Evolutionary conservation across 2,797 vertebrate species (phyloP).

Genomic region (Myripristis murdjan): DNA sequence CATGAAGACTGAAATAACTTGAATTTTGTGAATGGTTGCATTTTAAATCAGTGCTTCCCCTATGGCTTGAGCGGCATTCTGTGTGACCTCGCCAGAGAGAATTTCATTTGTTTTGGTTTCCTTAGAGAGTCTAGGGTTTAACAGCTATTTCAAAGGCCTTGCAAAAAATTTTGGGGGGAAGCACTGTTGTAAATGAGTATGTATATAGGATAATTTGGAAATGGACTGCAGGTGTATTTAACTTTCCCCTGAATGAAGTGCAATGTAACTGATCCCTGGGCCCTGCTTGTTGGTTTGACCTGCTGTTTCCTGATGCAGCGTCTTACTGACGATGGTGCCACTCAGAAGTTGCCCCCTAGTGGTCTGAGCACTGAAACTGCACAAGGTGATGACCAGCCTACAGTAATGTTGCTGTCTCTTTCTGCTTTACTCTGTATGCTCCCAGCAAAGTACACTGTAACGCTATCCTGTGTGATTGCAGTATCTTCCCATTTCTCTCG

Average conservation of each 20-base stretch:
- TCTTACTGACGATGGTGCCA: conserved; percentile 75
- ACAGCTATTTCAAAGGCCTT: conserved; percentile 3
- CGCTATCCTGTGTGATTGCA: conserved; percentile 16
- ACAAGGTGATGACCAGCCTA: conserved; percentile 81
- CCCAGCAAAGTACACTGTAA: conserved; percentile 31
- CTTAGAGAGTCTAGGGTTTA: neutral
- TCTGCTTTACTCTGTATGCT: conserved; percentile 48
- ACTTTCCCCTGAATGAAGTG: conserved; percentile 28
- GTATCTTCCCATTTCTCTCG: neutral
- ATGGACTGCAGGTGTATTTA: neutral
- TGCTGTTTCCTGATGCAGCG: conserved; percentile 80
- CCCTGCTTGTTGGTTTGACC: conserved; percentile 62
- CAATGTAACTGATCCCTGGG: conserved; percentile 38
- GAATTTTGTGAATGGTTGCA: neutral
- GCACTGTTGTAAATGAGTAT: conserved; percentile 10
- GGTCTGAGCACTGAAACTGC: conserved; percentile 82
- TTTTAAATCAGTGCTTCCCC: neutral
- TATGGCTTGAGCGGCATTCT: neutral
- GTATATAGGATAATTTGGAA: neutral
- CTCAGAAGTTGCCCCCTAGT: conserved; percentile 87
- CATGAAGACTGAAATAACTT: neutral
- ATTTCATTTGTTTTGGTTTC: neutral
- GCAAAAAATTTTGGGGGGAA: neutral
- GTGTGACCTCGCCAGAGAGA: neutral
- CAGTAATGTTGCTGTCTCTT: conserved; percentile 39